phyloP scores from a whole-genome alignment of 2,797 vertebrate species.

The Pseudochaenichthys georgianus region DNA sequence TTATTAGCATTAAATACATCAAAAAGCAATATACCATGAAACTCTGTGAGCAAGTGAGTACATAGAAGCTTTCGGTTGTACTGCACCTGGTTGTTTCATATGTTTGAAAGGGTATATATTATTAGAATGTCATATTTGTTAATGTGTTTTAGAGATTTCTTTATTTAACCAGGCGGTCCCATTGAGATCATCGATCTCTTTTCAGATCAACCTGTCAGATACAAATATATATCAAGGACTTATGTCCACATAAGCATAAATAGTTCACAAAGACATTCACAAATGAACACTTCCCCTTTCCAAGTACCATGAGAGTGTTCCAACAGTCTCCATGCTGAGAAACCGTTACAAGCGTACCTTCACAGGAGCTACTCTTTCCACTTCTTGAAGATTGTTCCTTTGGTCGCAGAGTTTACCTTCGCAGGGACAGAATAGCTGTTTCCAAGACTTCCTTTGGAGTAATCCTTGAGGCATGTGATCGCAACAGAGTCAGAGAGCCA shows the following conservation, averaged over 20 bases:
- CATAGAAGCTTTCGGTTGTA: neutral
- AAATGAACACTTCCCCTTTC: neutral
- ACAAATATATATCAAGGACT: neutral
- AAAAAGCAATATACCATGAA: neutral
- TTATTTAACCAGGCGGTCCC: no score
- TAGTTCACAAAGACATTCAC: no score
- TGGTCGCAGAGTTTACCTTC: neutral
- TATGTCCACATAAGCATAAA: neutral
- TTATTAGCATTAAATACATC: neutral
- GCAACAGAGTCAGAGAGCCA: slow-evolving; percentile 45
- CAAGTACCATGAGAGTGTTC: rapidly evolving
- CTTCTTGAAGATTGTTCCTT: slow-evolving; percentile 48
- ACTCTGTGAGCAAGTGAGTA: neutral
- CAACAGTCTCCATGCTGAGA: neutral
- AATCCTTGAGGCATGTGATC: slow-evolving; percentile 41
- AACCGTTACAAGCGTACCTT: slow-evolving; percentile 53
- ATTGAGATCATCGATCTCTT: no score
- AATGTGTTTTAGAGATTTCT: neutral
- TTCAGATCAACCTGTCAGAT: neutral
- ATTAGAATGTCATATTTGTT: neutral
- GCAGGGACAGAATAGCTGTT: neutral
- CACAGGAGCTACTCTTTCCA: neutral
- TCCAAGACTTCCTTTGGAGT: slow-evolving; percentile 12
- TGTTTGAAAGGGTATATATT: neutral
- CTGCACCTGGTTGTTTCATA: neutral